Evolutionary conservation across 1,140 invertebrate genomes (phyloP).

Genomic region (Sogatella furcifera): DNA sequence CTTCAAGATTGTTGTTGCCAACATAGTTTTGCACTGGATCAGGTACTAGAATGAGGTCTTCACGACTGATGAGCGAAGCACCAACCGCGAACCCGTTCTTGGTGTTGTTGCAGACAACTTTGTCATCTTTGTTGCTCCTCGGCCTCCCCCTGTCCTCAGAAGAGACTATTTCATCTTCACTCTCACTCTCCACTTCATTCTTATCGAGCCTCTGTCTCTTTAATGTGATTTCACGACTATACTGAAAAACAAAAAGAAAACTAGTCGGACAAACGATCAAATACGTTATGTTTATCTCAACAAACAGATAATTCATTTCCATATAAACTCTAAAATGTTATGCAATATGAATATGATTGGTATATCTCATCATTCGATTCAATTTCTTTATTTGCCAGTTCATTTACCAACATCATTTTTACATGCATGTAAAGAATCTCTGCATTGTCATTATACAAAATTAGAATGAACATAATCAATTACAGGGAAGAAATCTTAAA

Average conservation of each 20-base stretch:
- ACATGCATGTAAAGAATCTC: too few species aligned
- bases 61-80: constrained; percentile 42
- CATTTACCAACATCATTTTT: too few species aligned
- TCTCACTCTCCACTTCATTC: constrained; percentile 5
- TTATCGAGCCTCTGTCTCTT: background rate
- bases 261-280: too few species aligned
- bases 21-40: constrained; percentile 39
- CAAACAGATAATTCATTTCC: too few species aligned
- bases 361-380: too few species aligned
- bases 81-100: constrained; percentile 16
- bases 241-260: constrained; percentile 40
- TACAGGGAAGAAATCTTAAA: too few species aligned
- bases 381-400: too few species aligned
- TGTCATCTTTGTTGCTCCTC: background rate
- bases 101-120: background rate
- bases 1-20: constrained; percentile 26
- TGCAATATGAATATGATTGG: too few species aligned
- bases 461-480: too few species aligned
- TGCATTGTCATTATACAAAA: too few species aligned
- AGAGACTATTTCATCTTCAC: constrained; percentile 8
- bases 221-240: constrained; percentile 64
- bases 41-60: constrained; percentile 48
- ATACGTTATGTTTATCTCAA: too few species aligned
- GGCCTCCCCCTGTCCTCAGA: background rate
- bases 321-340: too few species aligned